A percentile compares a stretch with the other conserved stretches of the same genome.
phyloP scores from a whole-genome alignment of 2,797 vertebrate species.

The Manis pentadactyla region DNA sequence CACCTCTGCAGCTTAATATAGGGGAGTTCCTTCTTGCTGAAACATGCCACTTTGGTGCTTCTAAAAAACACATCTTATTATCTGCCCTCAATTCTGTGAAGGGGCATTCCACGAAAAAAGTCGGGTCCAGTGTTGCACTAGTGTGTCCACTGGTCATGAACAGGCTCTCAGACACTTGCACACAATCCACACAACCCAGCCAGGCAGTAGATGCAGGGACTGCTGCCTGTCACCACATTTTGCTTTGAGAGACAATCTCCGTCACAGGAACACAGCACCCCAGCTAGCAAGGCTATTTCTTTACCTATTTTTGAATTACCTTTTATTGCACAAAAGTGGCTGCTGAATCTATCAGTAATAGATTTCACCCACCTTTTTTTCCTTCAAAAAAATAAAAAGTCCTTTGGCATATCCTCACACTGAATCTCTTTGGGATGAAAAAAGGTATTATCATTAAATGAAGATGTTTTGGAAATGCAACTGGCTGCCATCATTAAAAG shows the following conservation, averaged over 20 bases:
- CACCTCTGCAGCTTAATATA: background rate
- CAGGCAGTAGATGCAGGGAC: rapidly evolving
- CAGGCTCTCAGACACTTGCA: background rate
- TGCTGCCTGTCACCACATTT: background rate
- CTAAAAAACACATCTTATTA: background rate
- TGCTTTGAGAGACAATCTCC: background rate
- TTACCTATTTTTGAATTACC: background rate
- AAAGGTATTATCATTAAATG: conserved; percentile 43
- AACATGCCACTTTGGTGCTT: background rate
- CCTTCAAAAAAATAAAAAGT: background rate
- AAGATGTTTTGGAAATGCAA: background rate
- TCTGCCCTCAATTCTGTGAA: background rate
- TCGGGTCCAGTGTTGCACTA: background rate
- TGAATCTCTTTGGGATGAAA: background rate
- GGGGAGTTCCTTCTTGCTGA: background rate
- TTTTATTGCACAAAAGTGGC: background rate
- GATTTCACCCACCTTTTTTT: background rate
- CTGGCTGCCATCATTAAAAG: conserved; percentile 31
- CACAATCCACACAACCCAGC: background rate
- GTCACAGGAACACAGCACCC: background rate
- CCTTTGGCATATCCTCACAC: background rate
- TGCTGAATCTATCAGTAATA: background rate
- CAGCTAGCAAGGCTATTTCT: background rate
- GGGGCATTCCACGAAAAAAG: background rate
- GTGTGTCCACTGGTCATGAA: background rate